A percentile compares a stretch with the other conserved stretches of the same genome.
These are phyloP conservation scores for Heliocidaris erythrogramma DNA, from an alignment of 35 echinoderm and acorn worm genomes.

Conservation along the genomic window DNA sequence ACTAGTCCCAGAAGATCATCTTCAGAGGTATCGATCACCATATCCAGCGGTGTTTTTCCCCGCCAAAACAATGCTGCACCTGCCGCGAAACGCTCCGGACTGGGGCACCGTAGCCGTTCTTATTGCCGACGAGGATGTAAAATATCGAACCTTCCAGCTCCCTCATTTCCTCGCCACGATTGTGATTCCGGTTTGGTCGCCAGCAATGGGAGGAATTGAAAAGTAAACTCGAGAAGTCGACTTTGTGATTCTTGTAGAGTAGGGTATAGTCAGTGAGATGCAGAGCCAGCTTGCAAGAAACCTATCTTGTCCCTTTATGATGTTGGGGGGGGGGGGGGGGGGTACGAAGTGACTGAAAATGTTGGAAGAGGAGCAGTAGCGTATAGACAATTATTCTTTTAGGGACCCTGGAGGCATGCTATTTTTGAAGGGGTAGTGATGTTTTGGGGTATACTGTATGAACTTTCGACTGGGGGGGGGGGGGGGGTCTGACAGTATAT, in stretches of 20 bases:
- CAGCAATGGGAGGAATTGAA: not conserved
- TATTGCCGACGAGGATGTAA: not conserved
- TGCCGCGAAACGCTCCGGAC: not conserved
- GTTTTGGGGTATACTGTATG: too few species aligned
- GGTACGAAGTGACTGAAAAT: too few species aligned
- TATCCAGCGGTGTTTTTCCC: not conserved
- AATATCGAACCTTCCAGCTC: not conserved
- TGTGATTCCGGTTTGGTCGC: not conserved
- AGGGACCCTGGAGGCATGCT: too few species aligned
- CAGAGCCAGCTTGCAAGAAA: too few species aligned
- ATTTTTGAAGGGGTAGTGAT: too few species aligned
- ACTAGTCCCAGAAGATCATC: not conserved
- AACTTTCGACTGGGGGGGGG: too few species aligned
- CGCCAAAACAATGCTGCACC: conserved; percentile 8
- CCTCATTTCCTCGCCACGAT: not conserved
- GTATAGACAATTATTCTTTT: too few species aligned
- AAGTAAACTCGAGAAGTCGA: not conserved
- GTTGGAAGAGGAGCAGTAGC: too few species aligned
- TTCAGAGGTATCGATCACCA: not conserved
- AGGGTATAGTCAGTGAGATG: not conserved
- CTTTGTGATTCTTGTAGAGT: not conserved
- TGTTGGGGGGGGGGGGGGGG: too few species aligned
- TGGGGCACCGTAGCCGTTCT: not conserved
- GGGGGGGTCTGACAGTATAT: too few species aligned
- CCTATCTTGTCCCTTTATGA: too few species aligned